Conservation (phyloP, 2,888 invertebrate species). For the Anodontia alba region DNA sequence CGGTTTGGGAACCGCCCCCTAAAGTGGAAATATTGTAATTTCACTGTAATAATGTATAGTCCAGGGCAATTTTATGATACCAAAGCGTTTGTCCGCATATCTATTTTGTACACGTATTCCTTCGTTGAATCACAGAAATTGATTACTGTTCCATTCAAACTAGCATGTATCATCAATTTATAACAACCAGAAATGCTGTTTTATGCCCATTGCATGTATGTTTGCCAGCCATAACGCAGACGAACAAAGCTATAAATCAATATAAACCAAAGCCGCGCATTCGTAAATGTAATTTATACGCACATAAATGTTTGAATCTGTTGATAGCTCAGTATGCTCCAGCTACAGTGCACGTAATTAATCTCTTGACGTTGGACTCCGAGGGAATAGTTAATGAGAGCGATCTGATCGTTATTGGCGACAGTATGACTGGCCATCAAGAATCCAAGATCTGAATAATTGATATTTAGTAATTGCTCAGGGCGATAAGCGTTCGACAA, state of each 20-base stretch:
- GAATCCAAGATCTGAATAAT: constrained; percentile 41
- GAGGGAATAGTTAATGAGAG: constrained; percentile 37
- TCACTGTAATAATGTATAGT: no score
- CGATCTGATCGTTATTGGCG: constrained; percentile 40
- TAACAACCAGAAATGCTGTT: no score
- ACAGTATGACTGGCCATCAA: constrained; percentile 40
- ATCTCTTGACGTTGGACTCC: constrained; percentile 35
- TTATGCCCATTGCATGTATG: no score
- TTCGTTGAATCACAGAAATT: no score
- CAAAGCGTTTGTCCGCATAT: no score
- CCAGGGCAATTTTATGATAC: no score
- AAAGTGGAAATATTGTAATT: no score
- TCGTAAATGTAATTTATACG: constrained; percentile 40
- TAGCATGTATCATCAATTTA: no score
- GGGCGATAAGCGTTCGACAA: constrained; percentile 24
- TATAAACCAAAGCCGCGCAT: background rate
- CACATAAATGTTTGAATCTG: constrained; percentile 35
- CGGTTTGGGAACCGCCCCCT: no score
- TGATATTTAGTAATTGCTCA: constrained; percentile 48
- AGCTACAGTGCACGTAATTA: constrained; percentile 16
- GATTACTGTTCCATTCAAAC: no score
- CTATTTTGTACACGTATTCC: no score
- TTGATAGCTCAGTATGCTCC: constrained; percentile 28
- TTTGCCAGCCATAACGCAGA: background rate
- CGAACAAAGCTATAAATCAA: constrained; percentile 17